Percentiles rank a stretch among this genome's conserved stretches.
Evolutionary conservation across 2,888 invertebrate species (phyloP).

Genomic region (Stomorhina lunata): DNA sequence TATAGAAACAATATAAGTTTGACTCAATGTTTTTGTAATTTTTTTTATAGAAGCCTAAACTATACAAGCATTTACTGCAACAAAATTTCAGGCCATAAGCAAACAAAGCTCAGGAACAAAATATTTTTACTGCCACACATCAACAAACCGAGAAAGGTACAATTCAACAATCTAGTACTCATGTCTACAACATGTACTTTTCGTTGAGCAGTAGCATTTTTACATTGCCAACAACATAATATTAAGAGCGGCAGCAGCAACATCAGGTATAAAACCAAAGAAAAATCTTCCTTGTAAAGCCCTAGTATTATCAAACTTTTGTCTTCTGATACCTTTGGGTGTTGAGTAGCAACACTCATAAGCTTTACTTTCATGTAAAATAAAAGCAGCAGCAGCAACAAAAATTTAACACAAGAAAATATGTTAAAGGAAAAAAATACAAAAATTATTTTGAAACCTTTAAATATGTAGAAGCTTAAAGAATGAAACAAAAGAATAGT

Average conservation of each 20-base stretch:
- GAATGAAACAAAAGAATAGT: no score
- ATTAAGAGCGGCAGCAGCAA: conserved; percentile 26
- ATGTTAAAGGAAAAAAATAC: conserved; percentile 15
- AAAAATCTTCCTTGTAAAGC: conserved; percentile 41
- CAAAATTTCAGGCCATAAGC: not conserved
- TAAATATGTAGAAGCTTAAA: no score
- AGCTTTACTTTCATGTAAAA: conserved; percentile 31
- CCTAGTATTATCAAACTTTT: conserved; percentile 69
- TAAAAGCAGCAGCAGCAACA: conserved; percentile 31
- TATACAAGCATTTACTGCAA: conserved; percentile 32
- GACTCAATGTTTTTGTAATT: not conserved
- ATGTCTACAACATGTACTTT: conserved; percentile 17
- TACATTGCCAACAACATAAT: not conserved
- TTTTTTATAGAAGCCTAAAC: not conserved
- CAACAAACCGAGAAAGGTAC: not conserved
- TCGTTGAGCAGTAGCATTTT: conserved; percentile 37
- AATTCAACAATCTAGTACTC: not conserved
- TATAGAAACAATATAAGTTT: not conserved
- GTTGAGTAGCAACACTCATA: conserved; percentile 62
- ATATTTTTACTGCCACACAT: not conserved
- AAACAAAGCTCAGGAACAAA: conserved; percentile 19
- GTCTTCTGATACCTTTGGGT: conserved; percentile 69
- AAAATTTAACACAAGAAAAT: conserved; percentile 32
- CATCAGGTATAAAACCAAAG: conserved; percentile 9
- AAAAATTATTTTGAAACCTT: no score